A percentile compares a stretch with the other conserved stretches of the same genome.
Evolutionary conservation across 2,113 vertebrate species (phyloP).

Genomic region (Cettia cetti): DNA sequence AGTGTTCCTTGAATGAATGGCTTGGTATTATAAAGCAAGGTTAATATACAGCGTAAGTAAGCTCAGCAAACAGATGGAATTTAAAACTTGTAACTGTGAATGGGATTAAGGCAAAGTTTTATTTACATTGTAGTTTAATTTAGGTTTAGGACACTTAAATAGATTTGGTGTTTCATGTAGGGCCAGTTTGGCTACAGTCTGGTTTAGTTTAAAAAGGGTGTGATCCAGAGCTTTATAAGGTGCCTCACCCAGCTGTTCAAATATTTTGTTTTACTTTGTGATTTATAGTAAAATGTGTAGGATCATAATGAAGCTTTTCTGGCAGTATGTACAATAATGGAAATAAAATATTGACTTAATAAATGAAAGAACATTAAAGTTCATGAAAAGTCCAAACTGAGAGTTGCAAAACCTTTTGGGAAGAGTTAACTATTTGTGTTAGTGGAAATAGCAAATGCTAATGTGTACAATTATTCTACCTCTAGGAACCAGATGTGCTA

Average conservation of each 20-base stretch:
- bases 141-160: constrained; percentile 46
- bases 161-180: constrained; percentile 47
- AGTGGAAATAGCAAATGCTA: constrained; percentile 18
- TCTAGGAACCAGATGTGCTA: constrained; percentile 93
- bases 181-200: constrained; percentile 36
- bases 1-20: background rate
- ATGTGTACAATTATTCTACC: background rate
- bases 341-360: constrained; percentile 72
- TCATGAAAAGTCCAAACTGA: constrained; percentile 66
- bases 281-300: constrained; percentile 70
- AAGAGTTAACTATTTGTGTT: constrained; percentile 40
- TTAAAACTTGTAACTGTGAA: constrained; percentile 39
- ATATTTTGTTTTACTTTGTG: constrained; percentile 74
- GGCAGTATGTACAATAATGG: constrained; percentile 64
- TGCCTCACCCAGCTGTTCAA: constrained; percentile 75
- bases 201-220: constrained; percentile 68
- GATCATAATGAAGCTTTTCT: constrained; percentile 70
- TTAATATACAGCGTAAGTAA: constrained; percentile 11
- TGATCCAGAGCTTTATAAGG: constrained; percentile 64
- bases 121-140: constrained; percentile 53
- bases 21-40: background rate
- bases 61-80: constrained; percentile 53
- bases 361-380: constrained; percentile 59
- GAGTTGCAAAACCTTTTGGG: background rate
- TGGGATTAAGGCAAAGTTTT: constrained; percentile 55